Evolutionary conservation across 23 tunicate genomes (phyloP), one percentile per base, ranked within the genome.

Genomic region (Phallusia fumigata): DNA sequence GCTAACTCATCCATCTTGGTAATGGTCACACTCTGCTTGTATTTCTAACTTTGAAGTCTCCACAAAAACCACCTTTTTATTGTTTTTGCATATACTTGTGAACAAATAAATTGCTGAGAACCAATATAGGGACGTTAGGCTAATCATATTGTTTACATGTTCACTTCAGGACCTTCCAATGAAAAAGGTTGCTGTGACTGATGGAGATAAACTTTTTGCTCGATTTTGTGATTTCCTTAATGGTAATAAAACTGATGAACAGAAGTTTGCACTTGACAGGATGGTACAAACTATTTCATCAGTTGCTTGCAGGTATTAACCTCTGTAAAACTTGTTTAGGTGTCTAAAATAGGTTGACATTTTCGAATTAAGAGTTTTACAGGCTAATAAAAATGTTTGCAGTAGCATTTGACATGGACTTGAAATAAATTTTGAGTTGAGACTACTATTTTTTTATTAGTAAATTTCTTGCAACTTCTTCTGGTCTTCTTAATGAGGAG

Each of bases 301-400:
- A 15, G 51, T 80, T 26, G 30, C 51, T 52, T 80, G 83, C 83
- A 80, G 83, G 83, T 80, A 26, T 12, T 0, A 51, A 22, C 32
- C 32, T 31, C 16, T 31, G 11, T 32, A 6, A 3, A 75, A 3
- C 16, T 32, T 22, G 36, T 22, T 78, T 78, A 78, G 32, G 21
- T n/a, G n/a, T n/a, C n/a, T n/a, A n/a, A n/a, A n/a, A n/a, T n/a
- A n/a, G n/a, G n/a, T n/a, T n/a, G n/a, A n/a, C n/a, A n/a, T n/a
- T n/a, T n/a, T n/a, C n/a, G n/a, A n/a, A n/a, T n/a, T n/a, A n/a
- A n/a, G n/a, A n/a, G n/a, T n/a, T n/a, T n/a, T n/a, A n/a, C n/a
- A n/a, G n/a, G n/a, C n/a, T n/a, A n/a, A n/a, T n/a, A n/a, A n/a
- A n/a, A n/a, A n/a, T n/a, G n/a, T n/a, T n/a, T n/a, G n/a, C n/a